Percentiles rank a stretch among this genome's conserved stretches.
These are phyloP conservation scores for Phasia obesa DNA, from an alignment of 2,888 invertebrate species.

Conservation along the genomic window DNA sequence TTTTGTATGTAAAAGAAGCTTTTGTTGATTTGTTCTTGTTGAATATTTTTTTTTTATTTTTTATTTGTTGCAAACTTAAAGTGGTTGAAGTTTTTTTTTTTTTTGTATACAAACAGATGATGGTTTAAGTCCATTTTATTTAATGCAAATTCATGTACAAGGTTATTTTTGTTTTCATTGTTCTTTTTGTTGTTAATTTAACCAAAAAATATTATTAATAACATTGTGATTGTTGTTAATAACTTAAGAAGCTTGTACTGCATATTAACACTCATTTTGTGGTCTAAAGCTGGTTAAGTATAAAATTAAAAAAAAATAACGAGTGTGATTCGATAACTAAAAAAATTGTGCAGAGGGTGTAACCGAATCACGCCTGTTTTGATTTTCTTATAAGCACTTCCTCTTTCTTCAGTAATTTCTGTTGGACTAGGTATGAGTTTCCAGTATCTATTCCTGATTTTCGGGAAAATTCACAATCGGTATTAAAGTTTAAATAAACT, in stretches of 20 bases:
- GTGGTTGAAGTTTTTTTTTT: conserved; percentile 1
- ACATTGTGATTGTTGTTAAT: conserved; percentile 51
- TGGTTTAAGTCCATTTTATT: conserved; percentile 33
- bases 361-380: too few species aligned
- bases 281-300: neutral
- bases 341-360: too few species aligned
- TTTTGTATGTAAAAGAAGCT: conserved; percentile 12
- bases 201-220: conserved; percentile 37
- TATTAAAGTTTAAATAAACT: too few species aligned
- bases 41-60: too few species aligned
- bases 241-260: conserved; percentile 49
- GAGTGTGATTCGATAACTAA: too few species aligned
- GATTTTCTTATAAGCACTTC: too few species aligned
- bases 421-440: too few species aligned
- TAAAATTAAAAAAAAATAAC: too few species aligned
- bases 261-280: conserved; percentile 51
- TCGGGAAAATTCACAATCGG: too few species aligned
- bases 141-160: conserved; percentile 50
- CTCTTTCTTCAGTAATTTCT: too few species aligned
- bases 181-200: neutral
- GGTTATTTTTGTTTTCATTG: conserved; percentile 49
- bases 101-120: conserved; percentile 3
- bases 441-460: too few species aligned
- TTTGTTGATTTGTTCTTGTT: conserved; percentile 20
- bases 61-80: too few species aligned